Evolutionary conservation across 2,797 vertebrate genomes (phyloP), one percentile per base, ranked within the genome.

Genomic region (Sebastes taczanowskii): DNA sequence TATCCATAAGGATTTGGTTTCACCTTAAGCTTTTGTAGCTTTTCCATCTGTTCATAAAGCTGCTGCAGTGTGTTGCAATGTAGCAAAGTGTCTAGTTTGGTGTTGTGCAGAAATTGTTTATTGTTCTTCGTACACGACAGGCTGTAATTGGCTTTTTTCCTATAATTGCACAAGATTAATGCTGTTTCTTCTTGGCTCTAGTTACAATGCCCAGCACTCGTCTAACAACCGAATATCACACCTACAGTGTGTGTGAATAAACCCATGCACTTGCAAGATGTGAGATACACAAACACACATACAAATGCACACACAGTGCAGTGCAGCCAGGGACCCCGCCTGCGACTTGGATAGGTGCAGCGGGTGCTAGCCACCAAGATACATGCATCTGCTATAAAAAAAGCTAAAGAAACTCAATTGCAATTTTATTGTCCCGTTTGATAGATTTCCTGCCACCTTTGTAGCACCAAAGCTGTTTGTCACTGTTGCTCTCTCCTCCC

Each of bases 401-500:
- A 97, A 97, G 95, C 97, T 96, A 97, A 97, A 98, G 98, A 99
- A 99, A 99, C 98, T 99, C 98, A 98, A 99, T 99, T 99, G 98
- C 98, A 98, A 97, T 99, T 99, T 99, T 99, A 99, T 99, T 99
- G 98, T 99, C 96, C 96, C 88, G 95, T 97, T 97, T 99, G 98
- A 99, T 99, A 98, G 98, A 99, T 99, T 98, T 98, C 97, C 98
- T 99, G 98, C 97, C 98, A 99, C 97, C 96, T 97, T 96, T 96
- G 96, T 96, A 97, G 97, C 96, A 97, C 96, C 93, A 91, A 96
- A 97, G 98, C 97, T 97, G 98, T 99, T 99, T 99, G 97, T 99
- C 98, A 99, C 96, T 97, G 97, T 97, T 97, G 95, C 95, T 95
- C 95, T 97, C 95, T 96, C 95, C 94, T 96, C 95, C 96, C 97